A percentile compares a stretch with the other conserved stretches of the same genome.
phyloP scores from a whole-genome alignment of 1,140 invertebrate genomes.

The Cotesia chilonis region DNA sequence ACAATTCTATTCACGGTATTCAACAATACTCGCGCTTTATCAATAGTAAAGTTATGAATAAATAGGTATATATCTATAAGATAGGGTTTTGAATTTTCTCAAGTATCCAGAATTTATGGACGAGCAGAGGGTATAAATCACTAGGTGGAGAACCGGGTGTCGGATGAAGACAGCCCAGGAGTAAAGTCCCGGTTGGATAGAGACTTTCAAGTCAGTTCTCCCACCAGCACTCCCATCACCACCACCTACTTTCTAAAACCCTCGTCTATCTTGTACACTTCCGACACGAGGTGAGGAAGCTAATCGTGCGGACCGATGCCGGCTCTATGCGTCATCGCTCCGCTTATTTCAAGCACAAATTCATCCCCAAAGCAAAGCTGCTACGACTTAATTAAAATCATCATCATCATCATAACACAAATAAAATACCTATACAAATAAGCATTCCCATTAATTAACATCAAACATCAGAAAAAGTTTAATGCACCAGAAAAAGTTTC shows the following conservation, averaged over 20 bases:
- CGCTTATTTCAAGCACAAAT: background rate
- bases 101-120: constrained; percentile 36
- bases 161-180: constrained; percentile 26
- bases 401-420: background rate
- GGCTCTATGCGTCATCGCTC: constrained; percentile 31
- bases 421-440: no score
- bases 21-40: background rate
- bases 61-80: background rate
- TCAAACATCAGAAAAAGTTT: constrained; percentile 1
- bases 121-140: constrained; percentile 32
- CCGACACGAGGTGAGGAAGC: constrained; percentile 36
- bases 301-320: constrained; percentile 28
- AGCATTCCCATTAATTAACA: no score
- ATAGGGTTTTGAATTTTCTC: constrained; percentile 28
- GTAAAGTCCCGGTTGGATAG: constrained; percentile 28
- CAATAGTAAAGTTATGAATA: constrained; percentile 23
- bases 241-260: constrained; percentile 27
- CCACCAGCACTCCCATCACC: background rate
- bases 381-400: background rate
- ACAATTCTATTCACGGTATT: background rate
- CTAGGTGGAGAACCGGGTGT: constrained; percentile 26
- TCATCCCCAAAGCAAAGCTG: constrained; percentile 1
- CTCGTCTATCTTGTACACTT: constrained; percentile 35
- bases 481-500: background rate
- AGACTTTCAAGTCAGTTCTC: constrained; percentile 32